Conservation (phyloP, 1,140 invertebrate genomes). For the Trachelipus rathkii region DNA sequence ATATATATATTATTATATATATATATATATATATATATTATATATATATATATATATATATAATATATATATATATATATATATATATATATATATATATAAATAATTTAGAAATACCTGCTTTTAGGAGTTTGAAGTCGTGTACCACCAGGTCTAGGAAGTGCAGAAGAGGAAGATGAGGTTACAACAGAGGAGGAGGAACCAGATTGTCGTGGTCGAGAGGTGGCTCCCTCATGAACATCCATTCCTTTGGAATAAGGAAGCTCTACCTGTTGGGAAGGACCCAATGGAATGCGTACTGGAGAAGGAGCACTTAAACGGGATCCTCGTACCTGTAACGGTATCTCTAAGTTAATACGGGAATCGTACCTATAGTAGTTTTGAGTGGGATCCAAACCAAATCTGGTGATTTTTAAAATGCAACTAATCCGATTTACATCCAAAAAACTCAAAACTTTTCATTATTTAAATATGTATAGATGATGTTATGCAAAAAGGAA, state of each 20-base stretch:
- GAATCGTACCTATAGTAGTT: neutral
- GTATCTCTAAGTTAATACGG: neutral
- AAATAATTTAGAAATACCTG: neutral
- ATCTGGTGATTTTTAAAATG: no score
- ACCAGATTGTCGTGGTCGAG: neutral
- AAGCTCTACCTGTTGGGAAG: neutral
- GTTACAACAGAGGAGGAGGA: neutral
- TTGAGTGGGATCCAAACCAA: neutral
- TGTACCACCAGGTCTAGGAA: neutral
- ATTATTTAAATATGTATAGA: no score
- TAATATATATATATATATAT: no score
- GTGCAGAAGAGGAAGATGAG: neutral
- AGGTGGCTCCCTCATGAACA: neutral
- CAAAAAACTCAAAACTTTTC: no score
- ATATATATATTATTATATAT: no score
- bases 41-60: no score
- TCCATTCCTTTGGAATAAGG: neutral
- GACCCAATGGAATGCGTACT: neutral
- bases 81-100: no score
- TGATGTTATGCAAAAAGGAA: no score
- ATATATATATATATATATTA: no score
- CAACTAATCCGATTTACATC: no score
- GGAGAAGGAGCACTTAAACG: neutral
- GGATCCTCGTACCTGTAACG: neutral
- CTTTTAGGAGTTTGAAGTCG: neutral